A percentile compares a stretch with the other conserved stretches of the same genome.
Evolutionary conservation across 2,888 invertebrate genomes (phyloP).

Genomic region (Calliopum simillimum): DNA sequence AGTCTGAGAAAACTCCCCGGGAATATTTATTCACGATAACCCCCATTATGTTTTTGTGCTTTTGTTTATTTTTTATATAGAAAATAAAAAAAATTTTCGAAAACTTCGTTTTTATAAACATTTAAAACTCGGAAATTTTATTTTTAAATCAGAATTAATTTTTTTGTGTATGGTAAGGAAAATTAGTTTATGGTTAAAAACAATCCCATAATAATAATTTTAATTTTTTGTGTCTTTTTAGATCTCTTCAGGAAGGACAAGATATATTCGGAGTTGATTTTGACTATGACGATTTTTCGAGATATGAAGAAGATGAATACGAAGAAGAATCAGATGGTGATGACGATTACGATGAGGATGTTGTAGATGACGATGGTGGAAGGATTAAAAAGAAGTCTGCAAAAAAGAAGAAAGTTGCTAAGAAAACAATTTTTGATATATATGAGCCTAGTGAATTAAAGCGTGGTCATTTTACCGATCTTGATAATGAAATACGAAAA

Average conservation of each 20-base stretch:
- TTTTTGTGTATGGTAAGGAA: too few relatives aligned
- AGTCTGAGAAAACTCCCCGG: too few relatives aligned
- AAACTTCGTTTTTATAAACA: too few relatives aligned
- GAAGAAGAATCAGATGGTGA: conserved; percentile 82
- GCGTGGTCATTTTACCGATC: conserved; percentile 93
- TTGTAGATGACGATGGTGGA: conserved; percentile 75
- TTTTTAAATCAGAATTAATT: too few relatives aligned
- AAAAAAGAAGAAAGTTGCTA: conserved; percentile 78
- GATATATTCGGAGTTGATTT: conserved; percentile 99
- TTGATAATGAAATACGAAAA: conserved; percentile 90
- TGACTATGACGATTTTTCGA: conserved; percentile 91
- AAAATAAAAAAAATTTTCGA: too few relatives aligned
- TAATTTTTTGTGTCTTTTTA: conserved; percentile 57
- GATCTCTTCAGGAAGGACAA: conserved; percentile 95
- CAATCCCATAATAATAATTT: neutral
- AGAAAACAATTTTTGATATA: conserved; percentile 91
- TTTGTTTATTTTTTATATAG: too few relatives aligned
- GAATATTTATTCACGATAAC: too few relatives aligned
- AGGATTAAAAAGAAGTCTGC: conserved; percentile 80
- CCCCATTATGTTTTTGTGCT: too few relatives aligned
- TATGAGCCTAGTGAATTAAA: conserved; percentile 98
- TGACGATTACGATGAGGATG: conserved; percentile 84
- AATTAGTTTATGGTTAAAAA: neutral
- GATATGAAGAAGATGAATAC: conserved; percentile 84
- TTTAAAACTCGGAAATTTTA: too few relatives aligned